Evolutionary conservation across 2,113 vertebrate species (phyloP).

Genomic region (Columbina picui): DNA sequence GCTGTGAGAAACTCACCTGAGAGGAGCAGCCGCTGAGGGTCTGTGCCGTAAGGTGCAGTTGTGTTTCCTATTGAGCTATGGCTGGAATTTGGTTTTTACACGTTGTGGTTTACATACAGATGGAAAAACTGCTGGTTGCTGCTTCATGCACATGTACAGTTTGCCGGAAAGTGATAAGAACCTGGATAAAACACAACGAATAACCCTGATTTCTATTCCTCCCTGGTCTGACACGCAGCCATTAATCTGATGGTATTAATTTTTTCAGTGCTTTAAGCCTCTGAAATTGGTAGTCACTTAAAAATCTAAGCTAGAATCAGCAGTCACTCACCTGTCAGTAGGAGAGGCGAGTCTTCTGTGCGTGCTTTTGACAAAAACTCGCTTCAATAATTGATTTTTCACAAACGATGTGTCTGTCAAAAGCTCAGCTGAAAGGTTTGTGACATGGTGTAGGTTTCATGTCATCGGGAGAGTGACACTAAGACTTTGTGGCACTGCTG

Average conservation of each 20-base stretch:
- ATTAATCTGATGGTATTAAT: not conserved
- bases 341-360: not conserved
- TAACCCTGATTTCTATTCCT: not conserved
- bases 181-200: not conserved
- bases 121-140: not conserved
- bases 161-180: not conserved
- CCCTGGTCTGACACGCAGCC: not conserved
- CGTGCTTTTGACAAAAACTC: not conserved
- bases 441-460: fast-evolving
- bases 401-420: not conserved
- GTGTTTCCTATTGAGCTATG: not conserved
- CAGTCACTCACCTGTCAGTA: not conserved
- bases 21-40: not conserved
- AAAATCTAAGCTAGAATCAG: not conserved
- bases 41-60: not conserved
- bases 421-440: fast-evolving
- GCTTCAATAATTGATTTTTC: not conserved
- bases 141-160: not conserved
- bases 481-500: not conserved
- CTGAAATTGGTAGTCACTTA: not conserved
- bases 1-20: slow-evolving; percentile 69
- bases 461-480: not conserved
- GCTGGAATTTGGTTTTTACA: not conserved
- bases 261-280: not conserved
- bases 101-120: not conserved